Conservation (phyloP, 2,797 vertebrate species). For the Oreonectes daqikongensis region DNA sequence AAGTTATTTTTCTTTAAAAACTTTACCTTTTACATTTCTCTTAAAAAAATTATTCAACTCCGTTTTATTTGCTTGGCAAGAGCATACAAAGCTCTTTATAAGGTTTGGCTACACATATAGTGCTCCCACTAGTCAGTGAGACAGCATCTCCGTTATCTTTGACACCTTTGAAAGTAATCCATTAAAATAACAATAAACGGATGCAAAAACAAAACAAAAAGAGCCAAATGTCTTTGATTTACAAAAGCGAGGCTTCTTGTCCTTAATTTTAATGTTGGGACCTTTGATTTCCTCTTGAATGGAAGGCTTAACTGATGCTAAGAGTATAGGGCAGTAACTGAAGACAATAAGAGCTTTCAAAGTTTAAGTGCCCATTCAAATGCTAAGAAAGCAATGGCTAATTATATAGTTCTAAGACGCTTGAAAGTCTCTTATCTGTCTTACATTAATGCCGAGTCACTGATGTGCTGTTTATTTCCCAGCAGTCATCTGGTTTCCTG, state of each 20-base stretch:
- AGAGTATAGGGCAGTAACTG: slow-evolving; percentile 71
- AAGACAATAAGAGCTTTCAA: slow-evolving; percentile 83
- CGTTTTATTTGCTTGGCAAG: neutral
- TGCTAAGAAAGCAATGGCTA: slow-evolving; percentile 78
- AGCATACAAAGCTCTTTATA: slow-evolving; percentile 26
- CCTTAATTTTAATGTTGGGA: slow-evolving; percentile 73
- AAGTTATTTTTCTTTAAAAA: no score
- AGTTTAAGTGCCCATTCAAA: slow-evolving; percentile 80
- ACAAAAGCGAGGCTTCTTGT: slow-evolving; percentile 67
- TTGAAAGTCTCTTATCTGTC: slow-evolving; percentile 83
- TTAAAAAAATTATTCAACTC: no score
- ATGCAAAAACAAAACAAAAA: slow-evolving; percentile 67
- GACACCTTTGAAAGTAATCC: slow-evolving; percentile 63
- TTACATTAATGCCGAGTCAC: slow-evolving; percentile 73
- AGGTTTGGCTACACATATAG: slow-evolving; percentile 51
- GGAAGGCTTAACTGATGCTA: slow-evolving; percentile 72
- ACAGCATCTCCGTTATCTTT: slow-evolving; percentile 60
- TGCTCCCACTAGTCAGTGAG: slow-evolving; percentile 1
- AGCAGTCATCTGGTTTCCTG: slow-evolving; percentile 68
- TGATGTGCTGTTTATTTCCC: slow-evolving; percentile 78
- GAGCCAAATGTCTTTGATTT: slow-evolving; percentile 63
- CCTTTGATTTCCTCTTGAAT: slow-evolving; percentile 79
- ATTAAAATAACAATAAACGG: slow-evolving; percentile 64
- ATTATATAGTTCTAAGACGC: slow-evolving; percentile 81
- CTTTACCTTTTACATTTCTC: neutral